phyloP scores from a whole-genome alignment of 2,797 vertebrate genomes.

The Anniella stebbinsi region DNA sequence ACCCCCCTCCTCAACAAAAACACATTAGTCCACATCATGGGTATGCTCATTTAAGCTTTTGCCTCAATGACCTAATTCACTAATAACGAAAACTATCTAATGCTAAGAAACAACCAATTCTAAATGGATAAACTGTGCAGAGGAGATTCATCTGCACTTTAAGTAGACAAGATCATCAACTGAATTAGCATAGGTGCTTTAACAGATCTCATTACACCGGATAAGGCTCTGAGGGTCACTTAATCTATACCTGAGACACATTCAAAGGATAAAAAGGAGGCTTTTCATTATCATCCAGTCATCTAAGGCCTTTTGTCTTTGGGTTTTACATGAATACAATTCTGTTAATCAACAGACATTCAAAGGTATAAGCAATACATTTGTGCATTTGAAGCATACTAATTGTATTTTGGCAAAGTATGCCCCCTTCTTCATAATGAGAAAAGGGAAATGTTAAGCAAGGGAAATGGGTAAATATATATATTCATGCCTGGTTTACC shows the following conservation, averaged over 20 bases:
- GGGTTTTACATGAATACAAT: neutral
- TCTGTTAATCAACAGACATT: neutral
- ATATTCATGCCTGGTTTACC: too few relatives aligned
- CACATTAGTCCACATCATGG: constrained; percentile 6
- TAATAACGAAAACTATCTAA: neutral
- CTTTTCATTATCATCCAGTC: neutral
- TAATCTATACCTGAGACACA: constrained; percentile 1
- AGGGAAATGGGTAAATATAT: neutral
- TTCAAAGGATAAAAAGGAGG: neutral
- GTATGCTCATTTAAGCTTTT: neutral
- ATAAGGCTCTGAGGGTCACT: neutral
- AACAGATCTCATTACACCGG: constrained; percentile 19
- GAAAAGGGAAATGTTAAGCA: neutral
- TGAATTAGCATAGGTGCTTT: constrained; percentile 26
- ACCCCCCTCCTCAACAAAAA: neutral
- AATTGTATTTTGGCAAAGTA: neutral
- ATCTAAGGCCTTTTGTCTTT: neutral
- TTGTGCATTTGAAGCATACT: neutral
- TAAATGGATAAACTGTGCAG: neutral
- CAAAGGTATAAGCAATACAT: neutral
- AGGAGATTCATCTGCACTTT: neutral
- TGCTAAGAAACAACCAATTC: constrained; percentile 10
- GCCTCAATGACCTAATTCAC: neutral
- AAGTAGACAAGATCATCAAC: neutral
- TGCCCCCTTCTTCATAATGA: neutral